A percentile compares a stretch with the other conserved stretches of the same genome.
Conservation (phyloP, 2,888 invertebrate genomes). For the Imbricaverruca yamaguchii region DNA sequence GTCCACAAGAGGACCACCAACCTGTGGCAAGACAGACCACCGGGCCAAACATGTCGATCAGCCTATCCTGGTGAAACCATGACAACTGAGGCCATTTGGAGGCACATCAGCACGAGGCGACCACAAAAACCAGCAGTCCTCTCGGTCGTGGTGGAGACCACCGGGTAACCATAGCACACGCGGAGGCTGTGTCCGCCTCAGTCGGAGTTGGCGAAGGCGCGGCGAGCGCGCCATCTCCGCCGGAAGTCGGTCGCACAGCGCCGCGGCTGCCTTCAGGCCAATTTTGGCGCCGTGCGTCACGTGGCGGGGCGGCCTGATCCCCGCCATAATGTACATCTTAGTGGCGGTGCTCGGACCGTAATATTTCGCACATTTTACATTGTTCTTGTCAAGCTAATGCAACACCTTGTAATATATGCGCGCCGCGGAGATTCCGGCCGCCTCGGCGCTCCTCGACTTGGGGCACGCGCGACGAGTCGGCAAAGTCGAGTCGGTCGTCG, state of each 20-base stretch:
- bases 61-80: no score
- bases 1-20: no score
- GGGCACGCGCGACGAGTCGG: background rate
- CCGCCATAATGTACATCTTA: conserved; percentile 11
- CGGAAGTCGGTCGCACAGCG: background rate
- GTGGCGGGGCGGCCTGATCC: background rate
- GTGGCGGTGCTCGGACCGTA: background rate
- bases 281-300: background rate
- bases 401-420: conserved; percentile 19
- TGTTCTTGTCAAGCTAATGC: conserved; percentile 17
- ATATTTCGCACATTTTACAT: conserved; percentile 18
- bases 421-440: background rate
- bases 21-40: no score
- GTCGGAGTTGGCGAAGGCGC: background rate
- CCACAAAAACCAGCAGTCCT: no score
- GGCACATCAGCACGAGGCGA: no score
- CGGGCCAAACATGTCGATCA: no score
- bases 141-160: no score
- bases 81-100: no score
- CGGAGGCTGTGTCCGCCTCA: background rate
- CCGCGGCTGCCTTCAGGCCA: background rate
- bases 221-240: background rate
- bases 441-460: background rate
- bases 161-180: background rate
- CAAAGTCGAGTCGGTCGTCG: background rate